phyloP scores from a whole-genome alignment of 1,140 invertebrate genomes.

The Chironomus striatipennis region DNA sequence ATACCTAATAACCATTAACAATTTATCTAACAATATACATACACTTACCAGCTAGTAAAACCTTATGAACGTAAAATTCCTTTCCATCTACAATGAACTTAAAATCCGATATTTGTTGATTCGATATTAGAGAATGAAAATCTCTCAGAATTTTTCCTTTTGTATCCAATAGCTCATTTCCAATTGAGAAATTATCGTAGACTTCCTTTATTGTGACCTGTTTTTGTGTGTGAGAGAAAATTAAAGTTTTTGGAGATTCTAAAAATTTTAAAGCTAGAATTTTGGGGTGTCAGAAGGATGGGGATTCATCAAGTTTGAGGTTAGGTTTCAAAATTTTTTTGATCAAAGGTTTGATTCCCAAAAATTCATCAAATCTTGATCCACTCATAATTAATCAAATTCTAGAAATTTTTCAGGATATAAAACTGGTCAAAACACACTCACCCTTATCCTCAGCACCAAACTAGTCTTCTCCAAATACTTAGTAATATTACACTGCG shows the following conservation, averaged over 20 bases:
- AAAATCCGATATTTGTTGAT: constrained; percentile 5
- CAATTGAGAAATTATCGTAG: neutral
- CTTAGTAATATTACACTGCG: neutral
- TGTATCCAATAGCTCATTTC: neutral
- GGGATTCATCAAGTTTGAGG: no score
- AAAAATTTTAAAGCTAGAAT: no score
- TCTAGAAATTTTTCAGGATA: no score
- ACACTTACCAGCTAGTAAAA: neutral
- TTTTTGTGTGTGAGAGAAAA: no score
- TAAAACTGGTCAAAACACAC: no score
- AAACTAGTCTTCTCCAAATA: neutral
- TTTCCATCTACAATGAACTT: neutral
- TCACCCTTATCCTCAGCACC: neutral
- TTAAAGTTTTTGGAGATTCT: no score
- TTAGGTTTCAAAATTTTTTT: no score
- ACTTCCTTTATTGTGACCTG: neutral
- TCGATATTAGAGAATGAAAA: neutral
- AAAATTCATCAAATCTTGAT: no score
- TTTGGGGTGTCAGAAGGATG: no score
- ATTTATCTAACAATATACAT: neutral
- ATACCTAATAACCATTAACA: neutral
- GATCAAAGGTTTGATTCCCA: no score
- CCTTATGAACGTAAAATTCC: neutral
- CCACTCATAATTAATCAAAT: no score
- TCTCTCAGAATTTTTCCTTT: constrained; percentile 10